Evolutionary conservation across 2,888 invertebrate genomes (phyloP).

Genomic region (Lithodes maja): DNA sequence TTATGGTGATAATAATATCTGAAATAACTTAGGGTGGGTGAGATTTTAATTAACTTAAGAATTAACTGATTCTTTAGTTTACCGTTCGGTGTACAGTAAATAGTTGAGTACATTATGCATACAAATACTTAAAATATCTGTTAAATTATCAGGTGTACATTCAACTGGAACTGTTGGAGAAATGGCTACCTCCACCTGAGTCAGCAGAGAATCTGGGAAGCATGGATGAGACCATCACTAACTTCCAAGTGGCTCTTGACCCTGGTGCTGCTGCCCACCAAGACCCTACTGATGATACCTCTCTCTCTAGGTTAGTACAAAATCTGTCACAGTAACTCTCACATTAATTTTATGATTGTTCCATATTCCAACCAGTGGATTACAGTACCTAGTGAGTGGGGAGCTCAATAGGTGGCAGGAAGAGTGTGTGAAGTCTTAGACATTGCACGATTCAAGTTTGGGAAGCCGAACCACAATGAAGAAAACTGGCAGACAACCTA

Average conservation of each 20-base stretch:
- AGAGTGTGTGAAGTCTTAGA: too few species aligned
- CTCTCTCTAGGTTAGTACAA: conserved; percentile 56
- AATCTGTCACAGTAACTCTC: too few species aligned
- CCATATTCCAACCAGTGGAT: too few species aligned
- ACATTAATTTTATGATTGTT: too few species aligned
- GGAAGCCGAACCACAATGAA: too few species aligned
- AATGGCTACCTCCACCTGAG: conserved; percentile 68
- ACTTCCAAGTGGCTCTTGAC: conserved; percentile 62
- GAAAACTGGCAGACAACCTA: too few species aligned
- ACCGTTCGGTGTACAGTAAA: background rate
- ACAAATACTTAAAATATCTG: background rate
- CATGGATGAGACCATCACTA: conserved; percentile 61
- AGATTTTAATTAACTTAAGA: background rate
- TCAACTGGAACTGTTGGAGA: conserved; percentile 62
- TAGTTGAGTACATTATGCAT: background rate
- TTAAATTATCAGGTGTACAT: conserved; percentile 43
- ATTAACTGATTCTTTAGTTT: background rate
- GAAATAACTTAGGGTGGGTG: background rate
- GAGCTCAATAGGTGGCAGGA: too few species aligned
- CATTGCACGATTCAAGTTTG: too few species aligned
- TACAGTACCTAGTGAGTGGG: too few species aligned
- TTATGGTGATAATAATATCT: too few species aligned
- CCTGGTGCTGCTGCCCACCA: conserved; percentile 9
- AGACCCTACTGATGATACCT: conserved; percentile 28
- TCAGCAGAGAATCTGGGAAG: background rate